phyloP scores from a whole-genome alignment of 2,113 vertebrate genomes.

The Chaetops frenatus region DNA sequence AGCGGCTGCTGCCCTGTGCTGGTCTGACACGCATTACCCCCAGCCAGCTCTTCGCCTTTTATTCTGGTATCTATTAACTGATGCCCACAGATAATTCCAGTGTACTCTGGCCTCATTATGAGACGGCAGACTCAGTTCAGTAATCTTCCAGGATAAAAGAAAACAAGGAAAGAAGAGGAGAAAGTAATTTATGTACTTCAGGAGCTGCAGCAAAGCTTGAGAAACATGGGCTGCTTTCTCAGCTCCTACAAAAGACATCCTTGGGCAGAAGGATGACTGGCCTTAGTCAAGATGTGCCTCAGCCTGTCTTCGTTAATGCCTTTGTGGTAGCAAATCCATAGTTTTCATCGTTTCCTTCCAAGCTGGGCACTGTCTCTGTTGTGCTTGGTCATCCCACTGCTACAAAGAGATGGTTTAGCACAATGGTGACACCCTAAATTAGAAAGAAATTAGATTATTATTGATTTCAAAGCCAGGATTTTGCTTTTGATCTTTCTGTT shows the following conservation, averaged over 20 bases:
- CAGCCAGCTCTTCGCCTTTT: not conserved
- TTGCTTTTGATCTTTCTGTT: not conserved
- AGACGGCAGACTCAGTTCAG: not conserved
- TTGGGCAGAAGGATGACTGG: not conserved
- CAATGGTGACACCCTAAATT: not conserved
- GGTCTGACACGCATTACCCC: not conserved
- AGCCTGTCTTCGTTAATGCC: not conserved
- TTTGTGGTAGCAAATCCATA: not conserved
- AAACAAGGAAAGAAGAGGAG: not conserved
- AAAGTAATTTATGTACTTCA: not conserved
- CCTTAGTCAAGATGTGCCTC: not conserved
- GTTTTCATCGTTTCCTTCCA: not conserved
- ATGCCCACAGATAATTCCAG: not conserved
- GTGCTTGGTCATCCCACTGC: not conserved
- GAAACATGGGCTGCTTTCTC: not conserved
- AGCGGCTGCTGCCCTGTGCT: not conserved
- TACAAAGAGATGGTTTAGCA: not conserved
- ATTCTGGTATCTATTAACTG: constrained; percentile 18
- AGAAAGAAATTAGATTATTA: not conserved
- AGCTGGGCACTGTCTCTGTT: not conserved
- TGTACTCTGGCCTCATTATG: not conserved
- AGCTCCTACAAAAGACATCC: not conserved
- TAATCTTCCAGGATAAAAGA: constrained; percentile 2
- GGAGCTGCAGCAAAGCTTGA: fast-evolving
- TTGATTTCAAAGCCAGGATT: not conserved